Evolutionary conservation across 2,113 vertebrate genomes (phyloP), one percentile per base, ranked within the genome.

Genomic region (Nestor notabilis): DNA sequence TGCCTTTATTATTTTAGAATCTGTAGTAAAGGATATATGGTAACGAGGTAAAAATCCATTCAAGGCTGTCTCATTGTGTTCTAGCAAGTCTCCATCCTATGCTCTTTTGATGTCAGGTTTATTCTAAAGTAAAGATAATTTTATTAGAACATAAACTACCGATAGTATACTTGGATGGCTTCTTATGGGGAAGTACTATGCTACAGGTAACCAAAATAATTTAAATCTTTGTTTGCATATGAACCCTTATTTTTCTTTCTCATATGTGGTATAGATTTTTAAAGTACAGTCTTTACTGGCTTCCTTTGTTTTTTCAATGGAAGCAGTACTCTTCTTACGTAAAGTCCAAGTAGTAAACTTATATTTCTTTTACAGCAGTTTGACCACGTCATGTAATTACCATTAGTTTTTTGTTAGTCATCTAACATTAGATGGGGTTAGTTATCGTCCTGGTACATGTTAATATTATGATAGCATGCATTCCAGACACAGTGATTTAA

Each of bases 161-260:
- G 50, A 9, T 31, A 27, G 17, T 87, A 27, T 4, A 2, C n/a
- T 89, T 80, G 49, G 14, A 28, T 80, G n/a, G 17, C 39, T 95
- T 96, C 74, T 81, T 60, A 44, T 35, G 31, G 28, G 76, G 49
- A 77, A 74, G 79, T 53, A 68, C 9, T 77, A 66, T 49, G 46
- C 60, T 90, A 20, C 35, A 90, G 61, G 33, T 87, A 96, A 79
- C 41, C 49, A 93, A 95, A 95, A 79, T 84, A 94, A 78, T 84
- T 84, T 71, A 70, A 61, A 50, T 72, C 8, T 83, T 94, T 91
- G 46, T 55, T 53, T 66, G 7, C n/a, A 17, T 80, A 65, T 64
- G 52, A 94, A 89, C 76, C 31, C 66, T 90, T 87, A n/a, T 90
- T 89, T 91, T 91, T 46, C 81, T 74, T 96, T 83, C 17, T 86